Evolutionary conservation across 2,888 invertebrate genomes (phyloP), one percentile per base, ranked within the genome.

Genomic region (Icerya purchasi): DNA sequence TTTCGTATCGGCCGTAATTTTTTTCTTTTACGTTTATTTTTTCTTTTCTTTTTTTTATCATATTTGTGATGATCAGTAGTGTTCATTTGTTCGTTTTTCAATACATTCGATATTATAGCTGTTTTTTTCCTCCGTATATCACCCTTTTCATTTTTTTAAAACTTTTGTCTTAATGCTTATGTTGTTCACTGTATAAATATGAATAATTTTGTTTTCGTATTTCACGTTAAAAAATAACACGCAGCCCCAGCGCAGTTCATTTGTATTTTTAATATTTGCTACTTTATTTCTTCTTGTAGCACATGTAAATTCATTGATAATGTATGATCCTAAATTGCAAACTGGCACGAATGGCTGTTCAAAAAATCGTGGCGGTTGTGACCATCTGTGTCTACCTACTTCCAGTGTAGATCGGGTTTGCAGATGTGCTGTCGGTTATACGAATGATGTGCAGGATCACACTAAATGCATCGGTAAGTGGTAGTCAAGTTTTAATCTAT

Each of bases 351-450:
- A 81, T 67, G 73, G 76, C 1, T 78, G 82, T 67, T 75, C 76
- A 51, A 64, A 67, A 14, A 74, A 77, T 63, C 76, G 76, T 65
- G 72, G 75, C 1, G 75, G 77, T 36, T 87, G 86, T 70, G 77
- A 81, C 62, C 86, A 88, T 69, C 73, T 88, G 3, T 88, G 88
- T 69, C 70, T 88, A 65, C 82, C 86, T 2, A 75, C 75, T 21
- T 77, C 80, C 0, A 66, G 68, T 18, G 72, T 69, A 0, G 73
- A 73, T 57, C 76, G 77, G 66, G 76, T 75, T 20, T 91, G 90
- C 69, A 78, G 76, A 66, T 91, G 90, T 72, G 84, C 88, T 8
- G 76, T 81, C 56, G 89, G 89, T 0, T 84, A 79, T 68, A 68
- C 70, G 19, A 67, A 73, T 21, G 76, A 79, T 68, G 72, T 76